Conservation (phyloP, 2,888 invertebrate genomes). For the Drosophila bunnanda region DNA sequence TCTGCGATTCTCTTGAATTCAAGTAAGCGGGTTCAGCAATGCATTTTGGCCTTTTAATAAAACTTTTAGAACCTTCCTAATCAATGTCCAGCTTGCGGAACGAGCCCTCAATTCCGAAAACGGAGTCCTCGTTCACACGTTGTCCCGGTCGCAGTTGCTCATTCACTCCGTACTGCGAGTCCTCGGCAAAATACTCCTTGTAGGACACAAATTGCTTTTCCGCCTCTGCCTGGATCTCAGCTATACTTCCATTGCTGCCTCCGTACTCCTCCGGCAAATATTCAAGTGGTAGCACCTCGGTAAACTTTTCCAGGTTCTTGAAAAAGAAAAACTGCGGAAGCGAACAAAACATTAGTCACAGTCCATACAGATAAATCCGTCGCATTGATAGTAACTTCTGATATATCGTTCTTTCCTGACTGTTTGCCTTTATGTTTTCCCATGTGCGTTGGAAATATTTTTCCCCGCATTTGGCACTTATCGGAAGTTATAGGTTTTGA, state of each 20-base stretch:
- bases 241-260: constrained; percentile 86
- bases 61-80: constrained; percentile 37
- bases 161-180: constrained; percentile 71
- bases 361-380: background rate
- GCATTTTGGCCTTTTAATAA: constrained; percentile 31
- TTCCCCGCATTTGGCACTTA: too few species aligned
- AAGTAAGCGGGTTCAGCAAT: background rate
- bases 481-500: background rate
- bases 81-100: constrained; percentile 81
- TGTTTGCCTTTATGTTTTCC: background rate
- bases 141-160: constrained; percentile 71
- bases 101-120: constrained; percentile 79
- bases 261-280: constrained; percentile 88
- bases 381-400: background rate
- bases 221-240: constrained; percentile 61
- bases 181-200: constrained; percentile 67
- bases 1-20: constrained; percentile 8
- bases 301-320: constrained; percentile 68
- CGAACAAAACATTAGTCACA: background rate
- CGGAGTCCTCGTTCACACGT: constrained; percentile 54
- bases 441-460: too few species aligned
- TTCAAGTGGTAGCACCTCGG: constrained; percentile 86
- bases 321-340: constrained; percentile 86
- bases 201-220: constrained; percentile 59
- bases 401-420: background rate